Base-by-base conservation (phyloP, 2,113 vertebrate genomes). In the Notechis scutatus region DNA sequence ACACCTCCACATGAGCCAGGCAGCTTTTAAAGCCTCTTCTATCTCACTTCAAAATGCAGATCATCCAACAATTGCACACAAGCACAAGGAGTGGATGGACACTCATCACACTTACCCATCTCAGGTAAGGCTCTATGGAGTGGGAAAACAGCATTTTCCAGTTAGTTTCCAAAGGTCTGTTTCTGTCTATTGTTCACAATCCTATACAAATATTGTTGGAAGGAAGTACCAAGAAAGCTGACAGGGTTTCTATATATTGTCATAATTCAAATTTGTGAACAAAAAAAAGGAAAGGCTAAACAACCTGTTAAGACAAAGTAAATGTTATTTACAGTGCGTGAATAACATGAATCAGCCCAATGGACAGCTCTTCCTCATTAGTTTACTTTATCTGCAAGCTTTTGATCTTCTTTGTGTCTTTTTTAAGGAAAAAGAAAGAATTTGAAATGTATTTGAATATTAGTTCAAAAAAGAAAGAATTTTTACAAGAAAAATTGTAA, bases 111-210 rank as follows among this genome's bases (percentile, higher is more conserved):
- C 45, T 54, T 42, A 42, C 14, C 29, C n/a, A 39, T 92, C 57
- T 34, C 92, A 92, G 92, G 92, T 92, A 92, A 85, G 92, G 5
- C 54, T 89, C 87, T 14, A 18, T 34, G 42, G 20, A 92, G 11
- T 11, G 50, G 50, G 9, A 26, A 2, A n/a, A n/a, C 9, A 59
- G 91, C 61, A 0, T 34, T 50, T 87, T n/a, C 59, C 59, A 90
- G 26, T 9, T 21, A 59, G 54, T 9, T 29, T 69, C 0, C 29
- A 90, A 20, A 2, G 52, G 11, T 69, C 24, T 21, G 29, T 3
- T 5, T n/a, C 5, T 57, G 23, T 4, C 52, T 21, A 1, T 56
- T 14, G 11, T 4, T 56, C 56, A 42, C 39, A 90, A 26, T 61
- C 39, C 88, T 64, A n/a, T n/a, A 64, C 5, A 15, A 52, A 15